Evolutionary conservation across 1,140 invertebrate species (phyloP).

Genomic region (Caenorhabditis latens): DNA sequence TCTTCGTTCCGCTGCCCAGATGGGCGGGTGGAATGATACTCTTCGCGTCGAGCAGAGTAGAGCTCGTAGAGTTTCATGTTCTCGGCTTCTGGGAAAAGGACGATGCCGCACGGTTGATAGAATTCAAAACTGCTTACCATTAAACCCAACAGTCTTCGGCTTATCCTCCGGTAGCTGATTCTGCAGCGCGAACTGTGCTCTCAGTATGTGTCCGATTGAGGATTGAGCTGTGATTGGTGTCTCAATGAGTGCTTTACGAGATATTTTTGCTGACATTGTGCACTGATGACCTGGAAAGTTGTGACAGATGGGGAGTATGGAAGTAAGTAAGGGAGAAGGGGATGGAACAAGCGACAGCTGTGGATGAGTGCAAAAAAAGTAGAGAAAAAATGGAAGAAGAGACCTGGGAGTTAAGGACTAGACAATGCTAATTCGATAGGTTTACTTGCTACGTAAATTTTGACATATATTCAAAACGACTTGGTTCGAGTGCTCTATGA

Average conservation of each 20-base stretch:
- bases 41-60: background rate
- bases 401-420: too few species aligned
- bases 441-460: too few species aligned
- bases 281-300: background rate
- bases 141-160: constrained; percentile 35
- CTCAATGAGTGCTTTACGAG: background rate
- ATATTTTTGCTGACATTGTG: constrained; percentile 15
- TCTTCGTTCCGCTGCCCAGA: constrained; percentile 29
- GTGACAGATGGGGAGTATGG: background rate
- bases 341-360: too few species aligned
- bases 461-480: too few species aligned
- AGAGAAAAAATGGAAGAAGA: too few species aligned
- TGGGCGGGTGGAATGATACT: constrained; percentile 25
- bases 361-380: too few species aligned
- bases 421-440: too few species aligned
- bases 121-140: background rate
- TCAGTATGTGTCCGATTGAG: constrained; percentile 20
- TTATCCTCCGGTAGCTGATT: constrained; percentile 45
- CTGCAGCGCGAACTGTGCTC: constrained; percentile 35
- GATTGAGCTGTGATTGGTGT: constrained; percentile 27
- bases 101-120: background rate
- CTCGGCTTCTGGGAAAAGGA: constrained; percentile 6
- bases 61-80: constrained; percentile 45
- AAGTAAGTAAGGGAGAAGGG: too few species aligned
- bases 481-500: too few species aligned